Evolutionary conservation across 2,888 invertebrate species (phyloP).

Genomic region (Tortricodes alternella): DNA sequence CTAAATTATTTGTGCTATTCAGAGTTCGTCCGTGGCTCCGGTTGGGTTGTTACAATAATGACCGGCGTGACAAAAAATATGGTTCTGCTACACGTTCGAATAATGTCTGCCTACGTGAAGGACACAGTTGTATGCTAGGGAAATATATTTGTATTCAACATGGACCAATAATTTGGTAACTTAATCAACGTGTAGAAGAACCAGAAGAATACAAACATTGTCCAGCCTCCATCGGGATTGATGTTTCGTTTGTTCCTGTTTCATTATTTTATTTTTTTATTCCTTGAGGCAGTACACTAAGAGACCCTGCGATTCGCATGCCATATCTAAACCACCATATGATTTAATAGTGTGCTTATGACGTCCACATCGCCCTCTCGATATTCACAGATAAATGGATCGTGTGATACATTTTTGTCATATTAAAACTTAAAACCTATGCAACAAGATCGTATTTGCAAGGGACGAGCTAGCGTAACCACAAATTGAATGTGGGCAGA

Average conservation of each 20-base stretch:
- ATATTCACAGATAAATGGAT: too few relatives aligned
- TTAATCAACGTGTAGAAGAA: too few relatives aligned
- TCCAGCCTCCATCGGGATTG: conserved; percentile 57
- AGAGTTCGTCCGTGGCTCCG: conserved; percentile 10
- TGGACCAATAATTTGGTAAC: too few relatives aligned
- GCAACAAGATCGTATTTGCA: neutral
- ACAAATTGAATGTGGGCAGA: neutral
- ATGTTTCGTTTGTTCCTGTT: conserved; percentile 34
- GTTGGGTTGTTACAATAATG: conserved; percentile 58
- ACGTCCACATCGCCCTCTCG: neutral
- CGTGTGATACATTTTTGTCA: too few relatives aligned
- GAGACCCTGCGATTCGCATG: neutral
- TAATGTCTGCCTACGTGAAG: neutral
- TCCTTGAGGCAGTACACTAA: neutral
- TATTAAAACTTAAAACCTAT: too few relatives aligned
- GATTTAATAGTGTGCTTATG: neutral
- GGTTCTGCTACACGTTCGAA: neutral
- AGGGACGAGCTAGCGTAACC: neutral
- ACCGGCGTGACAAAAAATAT: conserved; percentile 53
- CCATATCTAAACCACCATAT: neutral
- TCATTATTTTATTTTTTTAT: neutral
- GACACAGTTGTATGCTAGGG: neutral
- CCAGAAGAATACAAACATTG: too few relatives aligned
- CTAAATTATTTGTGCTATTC: conserved; percentile 2
- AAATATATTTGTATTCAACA: too few relatives aligned